phyloP scores from a whole-genome alignment of 2,888 invertebrate species.

The Chloromyia formosa region DNA sequence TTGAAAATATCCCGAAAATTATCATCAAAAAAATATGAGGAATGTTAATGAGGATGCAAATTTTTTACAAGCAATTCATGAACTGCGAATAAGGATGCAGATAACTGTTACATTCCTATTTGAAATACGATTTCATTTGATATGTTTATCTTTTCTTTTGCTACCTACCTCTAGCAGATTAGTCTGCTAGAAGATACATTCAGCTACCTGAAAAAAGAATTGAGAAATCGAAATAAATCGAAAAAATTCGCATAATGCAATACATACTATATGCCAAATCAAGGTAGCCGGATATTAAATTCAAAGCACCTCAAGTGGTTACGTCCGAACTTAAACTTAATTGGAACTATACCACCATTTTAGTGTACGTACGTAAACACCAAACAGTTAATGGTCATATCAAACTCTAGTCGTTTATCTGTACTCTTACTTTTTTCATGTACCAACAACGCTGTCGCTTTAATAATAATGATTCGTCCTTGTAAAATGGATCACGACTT shows the following conservation, averaged over 20 bases:
- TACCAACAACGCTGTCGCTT: constrained; percentile 3
- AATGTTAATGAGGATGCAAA: too few species aligned
- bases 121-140: too few species aligned
- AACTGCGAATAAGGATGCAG: too few species aligned
- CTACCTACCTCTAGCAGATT: too few species aligned
- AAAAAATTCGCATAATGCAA: background rate
- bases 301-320: background rate
- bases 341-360: background rate
- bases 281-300: constrained; percentile 31
- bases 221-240: background rate
- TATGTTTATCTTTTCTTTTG: too few species aligned
- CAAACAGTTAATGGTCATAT: background rate
- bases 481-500: constrained; percentile 53
- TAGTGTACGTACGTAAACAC: background rate
- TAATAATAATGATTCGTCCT: constrained; percentile 52
- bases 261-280: background rate
- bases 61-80: too few species aligned
- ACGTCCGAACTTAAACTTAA: background rate
- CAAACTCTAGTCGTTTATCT: background rate
- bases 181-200: too few species aligned
- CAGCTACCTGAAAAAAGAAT: too few species aligned
- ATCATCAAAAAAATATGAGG: too few species aligned
- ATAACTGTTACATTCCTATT: too few species aligned
- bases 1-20: too few species aligned
- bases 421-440: constrained; percentile 27